Evolutionary conservation across 2,888 invertebrate species (phyloP).

Genomic region (Aquatica leii): DNA sequence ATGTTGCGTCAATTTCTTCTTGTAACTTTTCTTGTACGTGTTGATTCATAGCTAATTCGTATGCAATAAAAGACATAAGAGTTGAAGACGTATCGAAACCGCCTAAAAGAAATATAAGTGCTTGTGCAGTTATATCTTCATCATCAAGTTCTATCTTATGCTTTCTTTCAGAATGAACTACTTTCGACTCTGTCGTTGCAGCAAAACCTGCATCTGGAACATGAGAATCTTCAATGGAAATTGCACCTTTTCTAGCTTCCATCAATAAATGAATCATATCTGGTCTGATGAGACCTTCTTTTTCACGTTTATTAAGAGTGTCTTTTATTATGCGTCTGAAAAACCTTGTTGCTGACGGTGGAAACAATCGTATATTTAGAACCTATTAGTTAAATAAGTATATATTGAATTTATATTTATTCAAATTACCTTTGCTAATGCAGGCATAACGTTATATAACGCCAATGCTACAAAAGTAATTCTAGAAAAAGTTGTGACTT

Average conservation of each 20-base stretch:
- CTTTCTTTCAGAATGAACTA: no score
- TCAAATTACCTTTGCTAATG: neutral
- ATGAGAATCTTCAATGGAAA: no score
- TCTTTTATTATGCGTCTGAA: constrained; percentile 31
- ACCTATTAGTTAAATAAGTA: no score
- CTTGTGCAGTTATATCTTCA: constrained; percentile 67
- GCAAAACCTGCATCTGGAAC: no score
- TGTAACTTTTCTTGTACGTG: constrained; percentile 62
- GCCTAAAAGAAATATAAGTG: no score
- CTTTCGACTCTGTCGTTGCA: no score
- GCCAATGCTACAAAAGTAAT: constrained; percentile 6
- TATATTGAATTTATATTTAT: neutral
- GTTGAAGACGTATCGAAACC: constrained; percentile 62
- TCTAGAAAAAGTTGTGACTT: constrained; percentile 19
- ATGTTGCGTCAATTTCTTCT: constrained; percentile 63
- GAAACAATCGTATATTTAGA: constrained; percentile 8
- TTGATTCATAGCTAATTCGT: constrained; percentile 60
- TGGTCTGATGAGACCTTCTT: constrained; percentile 28
- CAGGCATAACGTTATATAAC: constrained; percentile 13
- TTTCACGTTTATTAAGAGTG: constrained; percentile 47
- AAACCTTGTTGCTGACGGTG: constrained; percentile 26
- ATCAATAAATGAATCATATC: constrained; percentile 64
- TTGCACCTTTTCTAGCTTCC: constrained; percentile 52
- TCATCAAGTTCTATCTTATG: constrained; percentile 37
- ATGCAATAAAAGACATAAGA: constrained; percentile 54